phyloP scores from a whole-genome alignment of 1,140 invertebrate species.

The Campoletis sonorensis region DNA sequence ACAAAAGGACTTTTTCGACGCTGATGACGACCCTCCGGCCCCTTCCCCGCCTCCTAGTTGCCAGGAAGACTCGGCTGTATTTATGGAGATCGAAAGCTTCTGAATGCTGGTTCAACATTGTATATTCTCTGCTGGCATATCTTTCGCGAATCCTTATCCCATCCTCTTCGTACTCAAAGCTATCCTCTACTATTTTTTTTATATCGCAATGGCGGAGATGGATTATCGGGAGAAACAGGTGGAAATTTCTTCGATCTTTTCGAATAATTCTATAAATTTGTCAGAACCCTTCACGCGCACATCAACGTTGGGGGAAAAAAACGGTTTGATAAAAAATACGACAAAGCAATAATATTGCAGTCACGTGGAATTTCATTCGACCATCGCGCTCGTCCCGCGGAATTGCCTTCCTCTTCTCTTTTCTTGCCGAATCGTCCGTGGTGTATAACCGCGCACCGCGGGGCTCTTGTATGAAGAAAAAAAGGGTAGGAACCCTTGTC shows the following conservation, averaged over 20 bases:
- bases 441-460: not conserved
- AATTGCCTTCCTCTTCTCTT: not conserved
- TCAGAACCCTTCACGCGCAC: no score
- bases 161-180: no score
- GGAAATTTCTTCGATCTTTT: no score
- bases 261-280: no score
- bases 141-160: no score
- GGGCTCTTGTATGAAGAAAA: not conserved
- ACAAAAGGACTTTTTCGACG: not conserved
- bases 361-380: not conserved
- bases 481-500: not conserved
- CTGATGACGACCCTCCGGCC: not conserved
- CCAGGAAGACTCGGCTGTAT: not conserved
- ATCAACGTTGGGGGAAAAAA: no score
- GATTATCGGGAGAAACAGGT: no score
- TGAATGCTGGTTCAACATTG: not conserved
- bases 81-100: not conserved
- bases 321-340: no score
- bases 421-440: not conserved
- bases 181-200: no score
- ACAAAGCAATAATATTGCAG: no score
- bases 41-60: not conserved
- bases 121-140: not conserved
- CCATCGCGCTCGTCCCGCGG: constrained; percentile 2
- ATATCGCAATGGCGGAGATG: no score